Evolutionary conservation across 2,113 vertebrate genomes (phyloP).

Genomic region (Zosterops borbonicus): DNA sequence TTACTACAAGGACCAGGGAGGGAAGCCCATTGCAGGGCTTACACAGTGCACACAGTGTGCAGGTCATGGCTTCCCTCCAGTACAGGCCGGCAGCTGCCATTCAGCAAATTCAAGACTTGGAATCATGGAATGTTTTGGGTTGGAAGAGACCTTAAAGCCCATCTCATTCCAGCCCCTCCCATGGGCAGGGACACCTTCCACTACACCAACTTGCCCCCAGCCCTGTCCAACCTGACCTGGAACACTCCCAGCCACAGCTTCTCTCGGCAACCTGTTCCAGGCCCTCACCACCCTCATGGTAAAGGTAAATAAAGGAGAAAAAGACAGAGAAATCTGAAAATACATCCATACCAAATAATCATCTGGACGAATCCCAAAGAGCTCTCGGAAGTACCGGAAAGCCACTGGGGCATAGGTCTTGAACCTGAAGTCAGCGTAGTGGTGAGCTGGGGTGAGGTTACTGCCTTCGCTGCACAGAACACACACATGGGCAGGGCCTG

Average conservation of each 20-base stretch:
- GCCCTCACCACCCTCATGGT: neutral
- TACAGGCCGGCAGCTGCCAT: neutral
- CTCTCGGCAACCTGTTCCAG: neutral
- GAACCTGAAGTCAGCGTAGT: constrained; percentile 98
- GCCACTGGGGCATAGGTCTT: constrained; percentile 97
- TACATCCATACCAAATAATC: constrained; percentile 90
- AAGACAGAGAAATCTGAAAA: neutral
- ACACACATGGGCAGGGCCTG: neutral
- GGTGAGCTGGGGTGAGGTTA: constrained; percentile 96
- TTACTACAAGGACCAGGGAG: neutral
- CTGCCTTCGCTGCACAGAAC: constrained; percentile 88
- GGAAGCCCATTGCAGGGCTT: neutral
- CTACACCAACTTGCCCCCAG: neutral
- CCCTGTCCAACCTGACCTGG: fast-evolving
- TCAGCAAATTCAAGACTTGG: neutral
- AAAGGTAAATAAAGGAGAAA: neutral
- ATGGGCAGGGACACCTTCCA: neutral
- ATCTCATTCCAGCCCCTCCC: neutral
- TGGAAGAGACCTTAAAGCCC: neutral
- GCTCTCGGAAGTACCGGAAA: constrained; percentile 98
- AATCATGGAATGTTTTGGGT: neutral
- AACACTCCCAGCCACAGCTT: neutral
- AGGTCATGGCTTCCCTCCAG: neutral
- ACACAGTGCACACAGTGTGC: neutral
- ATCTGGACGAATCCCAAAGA: constrained; percentile 97